A percentile compares a stretch with the other conserved stretches of the same genome.
phyloP scores from a whole-genome alignment of 2,797 vertebrate genomes.

The Catostomus latipinnis region DNA sequence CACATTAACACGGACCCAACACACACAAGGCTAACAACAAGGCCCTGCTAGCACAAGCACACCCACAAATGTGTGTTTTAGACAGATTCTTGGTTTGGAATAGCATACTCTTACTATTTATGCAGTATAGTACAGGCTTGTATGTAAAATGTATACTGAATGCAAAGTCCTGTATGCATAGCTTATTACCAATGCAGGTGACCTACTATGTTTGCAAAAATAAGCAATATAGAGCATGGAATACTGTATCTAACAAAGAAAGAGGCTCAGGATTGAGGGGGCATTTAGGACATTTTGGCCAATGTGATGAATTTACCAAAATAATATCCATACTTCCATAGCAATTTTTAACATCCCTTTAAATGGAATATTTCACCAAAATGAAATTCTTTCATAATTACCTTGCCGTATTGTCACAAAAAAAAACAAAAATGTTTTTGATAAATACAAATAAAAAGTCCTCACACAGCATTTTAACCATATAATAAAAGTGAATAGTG shows the following conservation, averaged over 20 bases:
- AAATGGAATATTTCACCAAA: too few relatives aligned
- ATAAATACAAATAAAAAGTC: too few relatives aligned
- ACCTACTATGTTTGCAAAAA: neutral
- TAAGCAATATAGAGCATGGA: neutral
- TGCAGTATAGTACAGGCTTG: constrained; percentile 1
- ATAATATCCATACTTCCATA: too few relatives aligned
- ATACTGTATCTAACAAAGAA: too few relatives aligned
- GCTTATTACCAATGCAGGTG: neutral
- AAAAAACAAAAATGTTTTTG: too few relatives aligned
- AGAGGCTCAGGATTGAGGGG: neutral
- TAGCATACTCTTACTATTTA: neutral
- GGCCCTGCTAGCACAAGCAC: neutral
- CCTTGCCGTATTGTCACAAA: too few relatives aligned
- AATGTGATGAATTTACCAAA: too few relatives aligned
- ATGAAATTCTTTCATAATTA: too few relatives aligned
- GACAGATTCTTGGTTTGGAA: neutral
- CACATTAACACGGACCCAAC: constrained; percentile 37
- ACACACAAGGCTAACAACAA: constrained; percentile 16
- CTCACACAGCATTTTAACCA: too few relatives aligned
- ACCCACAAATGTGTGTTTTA: neutral
- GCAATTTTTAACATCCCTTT: too few relatives aligned
- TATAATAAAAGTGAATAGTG: too few relatives aligned
- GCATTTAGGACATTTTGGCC: neutral
- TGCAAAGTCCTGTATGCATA: neutral
- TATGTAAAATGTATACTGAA: neutral